These are phyloP conservation scores for Podilymbus podiceps DNA, from an alignment of 2,113 vertebrate genomes.

Conservation along the genomic window DNA sequence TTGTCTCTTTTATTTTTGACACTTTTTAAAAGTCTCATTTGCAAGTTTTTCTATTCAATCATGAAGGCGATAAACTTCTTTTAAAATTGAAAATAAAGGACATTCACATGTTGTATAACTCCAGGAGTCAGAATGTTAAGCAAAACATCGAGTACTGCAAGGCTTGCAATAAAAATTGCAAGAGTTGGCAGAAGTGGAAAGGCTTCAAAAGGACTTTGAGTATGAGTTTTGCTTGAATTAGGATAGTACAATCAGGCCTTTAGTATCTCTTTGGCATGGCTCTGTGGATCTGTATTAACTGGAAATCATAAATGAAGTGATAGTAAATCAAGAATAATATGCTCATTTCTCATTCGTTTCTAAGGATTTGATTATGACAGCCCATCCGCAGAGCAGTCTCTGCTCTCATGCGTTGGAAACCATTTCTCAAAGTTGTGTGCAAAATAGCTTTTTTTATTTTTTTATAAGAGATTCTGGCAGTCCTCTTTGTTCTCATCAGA, in stretches of 20 bases:
- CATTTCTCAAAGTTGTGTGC: slow-evolving; percentile 28
- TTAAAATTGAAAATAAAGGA: slow-evolving; percentile 29
- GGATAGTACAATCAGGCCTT: slow-evolving; percentile 30
- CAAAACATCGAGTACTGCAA: slow-evolving; percentile 23
- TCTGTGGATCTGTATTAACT: slow-evolving; percentile 33
- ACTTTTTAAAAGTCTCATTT: neutral
- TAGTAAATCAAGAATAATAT: slow-evolving; percentile 42
- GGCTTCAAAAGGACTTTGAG: slow-evolving; percentile 26
- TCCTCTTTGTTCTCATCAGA: slow-evolving; percentile 64
- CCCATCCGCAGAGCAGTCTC: neutral
- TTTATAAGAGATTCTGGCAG: slow-evolving; percentile 36
- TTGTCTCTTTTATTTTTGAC: neutral
- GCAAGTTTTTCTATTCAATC: neutral
- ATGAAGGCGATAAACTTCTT: neutral
- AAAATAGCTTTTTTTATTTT: slow-evolving; percentile 42
- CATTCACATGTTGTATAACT: neutral
- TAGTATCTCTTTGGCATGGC: neutral
- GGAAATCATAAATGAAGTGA: slow-evolving; percentile 25
- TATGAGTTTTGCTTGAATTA: slow-evolving; percentile 27
- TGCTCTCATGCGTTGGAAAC: slow-evolving; percentile 1
- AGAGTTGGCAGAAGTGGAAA: slow-evolving; percentile 26
- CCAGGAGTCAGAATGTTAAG: neutral
- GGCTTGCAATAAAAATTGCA: slow-evolving; percentile 47
- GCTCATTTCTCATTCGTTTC: slow-evolving; percentile 36
- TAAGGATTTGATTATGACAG: neutral